These are phyloP conservation scores for Champsocephalus esox DNA, from an alignment of 2,797 vertebrate species.

Conservation along the genomic window DNA sequence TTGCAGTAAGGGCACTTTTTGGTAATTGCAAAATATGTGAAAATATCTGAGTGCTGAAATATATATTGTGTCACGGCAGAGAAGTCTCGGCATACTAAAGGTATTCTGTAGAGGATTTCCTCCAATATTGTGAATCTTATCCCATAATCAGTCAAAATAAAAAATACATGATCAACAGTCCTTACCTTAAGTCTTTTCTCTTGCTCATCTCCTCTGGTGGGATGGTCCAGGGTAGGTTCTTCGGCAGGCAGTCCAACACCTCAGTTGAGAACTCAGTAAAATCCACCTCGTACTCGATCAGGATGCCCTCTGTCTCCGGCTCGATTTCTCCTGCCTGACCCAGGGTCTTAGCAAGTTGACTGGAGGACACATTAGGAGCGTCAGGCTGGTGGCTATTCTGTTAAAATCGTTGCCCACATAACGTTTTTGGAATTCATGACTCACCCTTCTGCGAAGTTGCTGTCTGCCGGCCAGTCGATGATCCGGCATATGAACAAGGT, in stretches of 20 bases:
- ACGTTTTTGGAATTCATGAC: conserved; percentile 42
- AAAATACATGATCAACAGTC: background rate
- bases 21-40: too few relatives aligned
- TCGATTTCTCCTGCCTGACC: conserved; percentile 97
- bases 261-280: conserved; percentile 92
- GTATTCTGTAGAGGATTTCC: too few relatives aligned
- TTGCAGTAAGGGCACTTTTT: too few relatives aligned
- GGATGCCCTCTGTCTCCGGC: conserved; percentile 96
- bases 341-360: conserved; percentile 91
- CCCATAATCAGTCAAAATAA: background rate
- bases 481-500: conserved; percentile 95
- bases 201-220: conserved; percentile 86
- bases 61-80: too few relatives aligned
- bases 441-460: conserved; percentile 94
- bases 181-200: conserved; percentile 94
- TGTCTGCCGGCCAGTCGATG: conserved; percentile 91
- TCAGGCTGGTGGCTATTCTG: background rate
- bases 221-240: conserved; percentile 90
- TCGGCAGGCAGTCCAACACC: conserved; percentile 92
- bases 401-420: background rate
- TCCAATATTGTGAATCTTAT: too few relatives aligned
- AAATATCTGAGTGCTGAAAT: too few relatives aligned
- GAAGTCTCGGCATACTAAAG: too few relatives aligned
- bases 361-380: conserved; percentile 58
- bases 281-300: conserved; percentile 94